Evolutionary conservation across 2,113 vertebrate genomes (phyloP).

Genomic region (Daphoenositta chrysoptera): DNA sequence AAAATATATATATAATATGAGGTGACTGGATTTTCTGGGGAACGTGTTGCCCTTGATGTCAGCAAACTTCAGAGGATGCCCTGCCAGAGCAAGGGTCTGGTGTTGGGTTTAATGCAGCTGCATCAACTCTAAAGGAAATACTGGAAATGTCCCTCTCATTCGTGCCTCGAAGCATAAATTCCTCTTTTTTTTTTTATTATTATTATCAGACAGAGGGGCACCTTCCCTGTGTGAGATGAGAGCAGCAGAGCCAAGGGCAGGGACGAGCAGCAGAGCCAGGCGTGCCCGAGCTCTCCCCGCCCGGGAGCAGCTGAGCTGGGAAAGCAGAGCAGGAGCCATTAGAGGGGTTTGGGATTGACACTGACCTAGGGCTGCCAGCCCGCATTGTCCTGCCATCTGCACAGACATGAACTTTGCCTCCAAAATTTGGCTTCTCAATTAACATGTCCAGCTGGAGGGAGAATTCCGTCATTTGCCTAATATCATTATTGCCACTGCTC

Average conservation of each 20-base stretch:
- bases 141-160: background rate
- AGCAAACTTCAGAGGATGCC: background rate
- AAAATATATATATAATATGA: no score
- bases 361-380: conserved; percentile 85
- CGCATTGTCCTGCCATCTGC: conserved; percentile 93
- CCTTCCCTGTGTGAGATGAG: conserved; percentile 60
- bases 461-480: conserved; percentile 89
- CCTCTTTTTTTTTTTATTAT: background rate
- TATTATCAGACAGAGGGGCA: background rate
- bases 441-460: conserved; percentile 95
- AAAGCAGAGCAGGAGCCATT: conserved; percentile 82
- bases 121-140: background rate
- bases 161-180: background rate
- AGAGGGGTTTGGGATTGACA: conserved; percentile 84
- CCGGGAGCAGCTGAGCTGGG: conserved; percentile 76
- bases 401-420: conserved; percentile 92
- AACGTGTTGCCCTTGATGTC: background rate
- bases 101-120: background rate
- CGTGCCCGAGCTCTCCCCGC: conserved; percentile 63
- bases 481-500: conserved; percentile 84
- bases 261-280: conserved; percentile 58
- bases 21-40: background rate
- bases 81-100: background rate
- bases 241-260: conserved; percentile 82
- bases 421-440: conserved; percentile 94